A percentile compares a stretch with the other conserved stretches of the same genome.
phyloP scores from a whole-genome alignment of 1,140 invertebrate species.

The Drosophila virilis region DNA sequence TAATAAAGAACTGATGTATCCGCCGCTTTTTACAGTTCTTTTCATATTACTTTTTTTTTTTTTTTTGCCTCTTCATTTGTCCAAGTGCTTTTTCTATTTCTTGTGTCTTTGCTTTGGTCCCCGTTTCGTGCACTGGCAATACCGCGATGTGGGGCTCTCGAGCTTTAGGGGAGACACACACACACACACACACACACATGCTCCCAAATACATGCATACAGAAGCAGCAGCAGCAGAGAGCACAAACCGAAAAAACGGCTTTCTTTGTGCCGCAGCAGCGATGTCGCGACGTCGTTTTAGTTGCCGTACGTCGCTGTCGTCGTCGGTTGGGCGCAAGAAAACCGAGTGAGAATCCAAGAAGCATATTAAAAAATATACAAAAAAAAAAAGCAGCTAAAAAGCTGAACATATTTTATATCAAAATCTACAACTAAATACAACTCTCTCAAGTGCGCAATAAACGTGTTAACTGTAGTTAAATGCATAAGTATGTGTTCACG shows the following conservation, averaged over 20 bases:
- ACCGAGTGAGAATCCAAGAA: slow-evolving; percentile 55
- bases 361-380: slow-evolving; percentile 24
- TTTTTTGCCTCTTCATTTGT: slow-evolving; percentile 24
- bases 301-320: slow-evolving; percentile 80
- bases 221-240: slow-evolving; percentile 49
- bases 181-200: slow-evolving; percentile 36
- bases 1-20: slow-evolving; percentile 25
- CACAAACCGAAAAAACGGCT: slow-evolving; percentile 60
- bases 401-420: slow-evolving; percentile 46
- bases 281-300: slow-evolving; percentile 62
- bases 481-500: slow-evolving; percentile 40
- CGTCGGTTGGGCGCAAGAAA: slow-evolving; percentile 77
- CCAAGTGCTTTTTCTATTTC: slow-evolving; percentile 41
- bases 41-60: slow-evolving; percentile 31
- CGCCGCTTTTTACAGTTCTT: slow-evolving; percentile 31
- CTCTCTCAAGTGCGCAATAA: slow-evolving; percentile 72
- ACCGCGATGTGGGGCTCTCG: slow-evolving; percentile 45
- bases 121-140: slow-evolving; percentile 40
- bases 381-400: slow-evolving; percentile 27
- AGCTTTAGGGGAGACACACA: slow-evolving; percentile 51
- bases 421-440: slow-evolving; percentile 50
- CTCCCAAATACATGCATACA: slow-evolving; percentile 34
- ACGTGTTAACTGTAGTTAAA: slow-evolving; percentile 67
- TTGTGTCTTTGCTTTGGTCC: slow-evolving; percentile 49
- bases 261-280: slow-evolving; percentile 60